Evolutionary conservation across 2,888 invertebrate species (phyloP).

Genomic region (Rambutsinella grinnellia): DNA sequence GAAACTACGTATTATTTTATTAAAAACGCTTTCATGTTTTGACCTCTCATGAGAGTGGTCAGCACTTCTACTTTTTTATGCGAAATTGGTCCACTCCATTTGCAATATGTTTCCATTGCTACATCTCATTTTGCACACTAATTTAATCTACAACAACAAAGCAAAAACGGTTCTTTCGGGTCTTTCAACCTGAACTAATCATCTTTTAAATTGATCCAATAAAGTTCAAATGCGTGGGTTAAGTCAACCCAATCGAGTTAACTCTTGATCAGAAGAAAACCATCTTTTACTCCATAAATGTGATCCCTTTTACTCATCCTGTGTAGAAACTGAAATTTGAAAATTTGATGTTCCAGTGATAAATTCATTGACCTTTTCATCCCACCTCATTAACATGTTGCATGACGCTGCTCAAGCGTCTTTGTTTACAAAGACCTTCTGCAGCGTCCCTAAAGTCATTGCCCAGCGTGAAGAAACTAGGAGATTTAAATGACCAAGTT

Average conservation of each 20-base stretch:
- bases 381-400: neutral
- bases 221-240: too few species aligned
- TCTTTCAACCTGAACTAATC: neutral
- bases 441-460: neutral
- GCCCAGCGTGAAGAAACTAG: conserved; percentile 44
- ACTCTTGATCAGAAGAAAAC: too few species aligned
- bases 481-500: conserved; percentile 39
- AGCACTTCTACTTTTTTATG: conserved; percentile 18
- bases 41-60: conserved; percentile 24
- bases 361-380: neutral
- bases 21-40: conserved; percentile 48
- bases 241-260: too few species aligned
- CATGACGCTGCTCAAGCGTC: too few species aligned
- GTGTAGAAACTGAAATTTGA: neutral
- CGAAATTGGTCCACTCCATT: conserved; percentile 32
- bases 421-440: too few species aligned
- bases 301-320: neutral
- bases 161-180: neutral
- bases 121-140: neutral
- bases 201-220: neutral
- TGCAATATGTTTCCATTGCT: conserved; percentile 36
- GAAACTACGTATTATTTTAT: conserved; percentile 9
- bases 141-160: neutral
- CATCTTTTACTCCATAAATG: neutral
- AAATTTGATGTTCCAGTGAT: neutral